Conservation (phyloP, 1,140 invertebrate genomes). For the Chionoecetes opilio region DNA sequence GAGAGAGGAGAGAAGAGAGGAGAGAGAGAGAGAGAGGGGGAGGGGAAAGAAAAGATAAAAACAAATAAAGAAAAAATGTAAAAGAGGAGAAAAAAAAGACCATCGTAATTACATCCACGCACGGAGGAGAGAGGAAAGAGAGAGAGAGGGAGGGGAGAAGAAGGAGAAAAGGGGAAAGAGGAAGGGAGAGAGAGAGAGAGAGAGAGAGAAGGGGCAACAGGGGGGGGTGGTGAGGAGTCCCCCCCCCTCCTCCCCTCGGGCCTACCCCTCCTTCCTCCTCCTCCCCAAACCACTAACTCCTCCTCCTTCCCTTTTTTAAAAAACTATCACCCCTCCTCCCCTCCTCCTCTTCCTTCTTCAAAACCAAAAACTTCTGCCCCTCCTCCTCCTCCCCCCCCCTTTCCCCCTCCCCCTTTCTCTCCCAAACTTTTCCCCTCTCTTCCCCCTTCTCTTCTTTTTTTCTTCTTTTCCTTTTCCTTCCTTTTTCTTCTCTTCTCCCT, state of each 20-base stretch:
- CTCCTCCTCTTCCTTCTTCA: not conserved
- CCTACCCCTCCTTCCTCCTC: not conserved
- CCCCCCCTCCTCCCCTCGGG: not conserved
- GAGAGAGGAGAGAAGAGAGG: not conserved
- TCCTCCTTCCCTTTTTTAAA: too few species aligned
- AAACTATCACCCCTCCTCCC: too few species aligned
- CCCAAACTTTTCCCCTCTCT: too few species aligned
- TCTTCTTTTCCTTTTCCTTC: too few species aligned
- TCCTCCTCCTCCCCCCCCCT: too few species aligned
- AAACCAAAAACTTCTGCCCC: too few species aligned
- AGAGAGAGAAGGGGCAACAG: constrained; percentile 29
- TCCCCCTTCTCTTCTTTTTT: too few species aligned
- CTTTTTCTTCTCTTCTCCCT: too few species aligned
- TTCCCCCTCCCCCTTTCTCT: too few species aligned
- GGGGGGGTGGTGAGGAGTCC: constrained; percentile 36
- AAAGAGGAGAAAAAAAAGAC: not conserved
- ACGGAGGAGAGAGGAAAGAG: not conserved
- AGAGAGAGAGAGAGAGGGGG: not conserved
- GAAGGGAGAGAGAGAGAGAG: constrained; percentile 14
- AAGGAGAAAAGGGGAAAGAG: not conserved
- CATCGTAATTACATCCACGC: not conserved
- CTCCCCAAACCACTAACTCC: not conserved
- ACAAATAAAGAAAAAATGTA: not conserved
- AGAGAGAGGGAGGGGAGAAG: not conserved
- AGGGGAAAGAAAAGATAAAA: not conserved